Evolutionary conservation across 2,797 vertebrate species (phyloP).

Genomic region (Arnoldichthys spilopterus): DNA sequence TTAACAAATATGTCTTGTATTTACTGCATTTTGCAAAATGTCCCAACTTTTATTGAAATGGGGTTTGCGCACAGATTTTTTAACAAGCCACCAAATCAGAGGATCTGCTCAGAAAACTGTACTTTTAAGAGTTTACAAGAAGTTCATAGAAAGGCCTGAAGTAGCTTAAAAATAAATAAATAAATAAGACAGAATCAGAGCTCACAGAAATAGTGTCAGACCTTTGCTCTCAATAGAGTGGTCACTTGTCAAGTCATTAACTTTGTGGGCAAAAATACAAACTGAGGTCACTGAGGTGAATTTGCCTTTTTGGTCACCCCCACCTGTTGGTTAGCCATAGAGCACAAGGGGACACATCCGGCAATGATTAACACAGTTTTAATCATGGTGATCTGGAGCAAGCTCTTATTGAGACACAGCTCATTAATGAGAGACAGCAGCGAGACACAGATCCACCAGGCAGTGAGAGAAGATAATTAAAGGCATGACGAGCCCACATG

Average conservation of each 20-base stretch:
- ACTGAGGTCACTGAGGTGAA: not conserved
- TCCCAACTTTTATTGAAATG: no score
- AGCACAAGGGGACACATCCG: not conserved
- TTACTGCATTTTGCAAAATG: no score
- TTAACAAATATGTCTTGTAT: no score
- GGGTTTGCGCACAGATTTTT: no score
- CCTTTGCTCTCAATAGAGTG: not conserved
- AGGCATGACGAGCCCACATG: conserved; percentile 40
- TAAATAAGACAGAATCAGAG: not conserved
- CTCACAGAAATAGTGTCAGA: not conserved
- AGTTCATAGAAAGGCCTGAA: not conserved
- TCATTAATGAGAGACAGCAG: conserved; percentile 41
- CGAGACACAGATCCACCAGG: conserved; percentile 18
- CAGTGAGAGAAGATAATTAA: conserved; percentile 47
- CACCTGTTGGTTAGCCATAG: not conserved
- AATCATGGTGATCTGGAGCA: conserved; percentile 32
- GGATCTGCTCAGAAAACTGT: no score
- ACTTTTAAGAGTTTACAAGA: no score
- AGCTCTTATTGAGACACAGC: conserved; percentile 26
- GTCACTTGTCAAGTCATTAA: conserved; percentile 17
- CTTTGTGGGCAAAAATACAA: conserved; percentile 14
- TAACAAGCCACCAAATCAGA: no score
- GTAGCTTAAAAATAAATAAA: not conserved
- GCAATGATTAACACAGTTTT: conserved; percentile 6
- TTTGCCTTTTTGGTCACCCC: conserved; percentile 14